Evolutionary conservation across 2,113 vertebrate species (phyloP).

Genomic region (Austrofundulus limnaeus): DNA sequence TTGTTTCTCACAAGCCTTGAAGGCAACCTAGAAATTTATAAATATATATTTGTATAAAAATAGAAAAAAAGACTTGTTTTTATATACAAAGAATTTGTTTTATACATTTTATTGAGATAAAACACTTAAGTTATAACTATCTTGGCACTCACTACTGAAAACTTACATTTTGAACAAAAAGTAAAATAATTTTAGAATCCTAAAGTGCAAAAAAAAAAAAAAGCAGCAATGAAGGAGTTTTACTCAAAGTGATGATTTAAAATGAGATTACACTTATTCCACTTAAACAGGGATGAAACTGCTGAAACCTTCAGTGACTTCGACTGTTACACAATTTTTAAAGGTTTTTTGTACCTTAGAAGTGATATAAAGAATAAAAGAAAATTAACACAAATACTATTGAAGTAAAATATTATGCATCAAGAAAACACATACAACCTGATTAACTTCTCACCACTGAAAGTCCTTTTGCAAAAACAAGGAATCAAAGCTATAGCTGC

Average conservation of each 20-base stretch:
- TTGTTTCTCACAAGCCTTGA: no score
- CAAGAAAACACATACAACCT: neutral
- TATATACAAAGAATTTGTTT: conserved; percentile 8
- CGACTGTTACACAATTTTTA: neutral
- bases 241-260: neutral
- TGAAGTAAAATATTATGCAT: neutral
- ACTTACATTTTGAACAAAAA: conserved; percentile 6
- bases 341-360: neutral
- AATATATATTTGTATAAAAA: no score
- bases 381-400: neutral
- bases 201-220: conserved; percentile 55
- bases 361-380: neutral
- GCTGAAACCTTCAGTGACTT: neutral
- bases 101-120: conserved; percentile 51
- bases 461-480: neutral
- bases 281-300: neutral
- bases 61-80: neutral
- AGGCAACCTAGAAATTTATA: no score
- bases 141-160: conserved; percentile 16
- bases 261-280: neutral
- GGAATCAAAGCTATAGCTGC: conserved; percentile 5
- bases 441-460: neutral
- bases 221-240: conserved; percentile 20
- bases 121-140: conserved; percentile 37
- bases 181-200: conserved; percentile 23